Percentiles rank a stretch among this genome's conserved stretches.
Evolutionary conservation across 2,888 invertebrate genomes (phyloP).

Genomic region (Hermodice carunculata): DNA sequence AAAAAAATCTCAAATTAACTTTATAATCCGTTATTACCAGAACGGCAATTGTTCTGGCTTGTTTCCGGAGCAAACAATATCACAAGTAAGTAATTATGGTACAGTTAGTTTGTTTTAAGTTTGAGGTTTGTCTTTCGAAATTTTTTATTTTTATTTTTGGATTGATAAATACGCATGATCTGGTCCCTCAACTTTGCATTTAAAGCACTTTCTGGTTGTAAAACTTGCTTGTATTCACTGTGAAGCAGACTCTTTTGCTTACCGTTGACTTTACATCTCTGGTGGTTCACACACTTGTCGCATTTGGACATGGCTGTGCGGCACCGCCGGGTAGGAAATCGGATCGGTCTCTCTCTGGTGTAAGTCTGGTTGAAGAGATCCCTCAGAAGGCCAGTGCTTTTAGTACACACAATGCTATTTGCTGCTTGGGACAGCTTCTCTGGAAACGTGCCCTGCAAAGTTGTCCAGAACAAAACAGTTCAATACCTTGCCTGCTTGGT

Average conservation of each 20-base stretch:
- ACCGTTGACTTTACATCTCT: constrained; percentile 28
- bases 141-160: neutral
- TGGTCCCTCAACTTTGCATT: neutral
- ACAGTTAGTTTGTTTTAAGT: too few relatives aligned
- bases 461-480: too few relatives aligned
- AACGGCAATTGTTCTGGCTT: too few relatives aligned
- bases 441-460: constrained; percentile 45
- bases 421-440: constrained; percentile 32
- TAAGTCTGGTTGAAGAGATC: constrained; percentile 54
- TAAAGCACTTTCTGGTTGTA: neutral
- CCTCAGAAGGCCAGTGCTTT: constrained; percentile 53
- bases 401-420: constrained; percentile 61
- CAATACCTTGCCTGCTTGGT: too few relatives aligned
- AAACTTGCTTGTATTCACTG: too few relatives aligned
- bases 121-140: too few relatives aligned
- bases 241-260: too few relatives aligned
- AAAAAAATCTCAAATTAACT: too few relatives aligned
- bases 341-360: constrained; percentile 46
- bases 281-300: constrained; percentile 38
- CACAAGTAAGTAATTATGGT: too few relatives aligned
- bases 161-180: neutral
- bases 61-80: too few relatives aligned
- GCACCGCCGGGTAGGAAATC: constrained; percentile 55
- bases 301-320: constrained; percentile 39
- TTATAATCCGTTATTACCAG: too few relatives aligned